Percentiles rank a stretch among this genome's conserved stretches.
phyloP scores from a whole-genome alignment of 2,797 vertebrate genomes.

The Danio kyathit region DNA sequence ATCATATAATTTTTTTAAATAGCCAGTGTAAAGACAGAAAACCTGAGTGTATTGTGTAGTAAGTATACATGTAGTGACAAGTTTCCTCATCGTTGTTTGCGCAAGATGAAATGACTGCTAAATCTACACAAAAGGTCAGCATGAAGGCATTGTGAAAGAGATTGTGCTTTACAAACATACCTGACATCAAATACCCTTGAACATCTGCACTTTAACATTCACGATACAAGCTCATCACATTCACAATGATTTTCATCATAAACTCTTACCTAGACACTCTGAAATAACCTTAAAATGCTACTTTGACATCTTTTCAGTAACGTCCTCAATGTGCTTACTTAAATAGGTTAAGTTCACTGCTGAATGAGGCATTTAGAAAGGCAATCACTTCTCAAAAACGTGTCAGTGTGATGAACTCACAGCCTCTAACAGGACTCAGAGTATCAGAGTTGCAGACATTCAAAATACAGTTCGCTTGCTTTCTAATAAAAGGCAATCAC shows the following conservation, averaged over 20 bases:
- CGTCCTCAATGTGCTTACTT: background rate
- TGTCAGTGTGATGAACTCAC: background rate
- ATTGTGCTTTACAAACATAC: background rate
- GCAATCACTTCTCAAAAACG: background rate
- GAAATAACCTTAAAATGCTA: background rate
- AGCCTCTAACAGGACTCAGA: background rate
- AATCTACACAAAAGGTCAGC: background rate
- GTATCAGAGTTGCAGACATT: background rate
- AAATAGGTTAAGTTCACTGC: background rate
- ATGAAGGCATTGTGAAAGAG: background rate
- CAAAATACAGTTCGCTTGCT: conserved; percentile 5
- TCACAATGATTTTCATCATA: background rate
- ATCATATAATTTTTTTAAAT: conserved; percentile 7
- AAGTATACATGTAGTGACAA: background rate
- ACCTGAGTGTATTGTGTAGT: conserved; percentile 22
- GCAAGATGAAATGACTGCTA: background rate
- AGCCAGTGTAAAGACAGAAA: conserved; percentile 17
- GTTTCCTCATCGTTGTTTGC: background rate
- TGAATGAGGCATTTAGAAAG: conserved; percentile 1
- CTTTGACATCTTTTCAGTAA: background rate
- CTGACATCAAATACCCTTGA: background rate
- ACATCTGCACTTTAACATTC: background rate
- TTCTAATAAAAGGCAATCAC: conserved; percentile 19
- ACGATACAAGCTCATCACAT: background rate
- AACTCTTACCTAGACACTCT: background rate